These are phyloP conservation scores for Allophyes oxyacanthae DNA, from an alignment of 2,888 invertebrate genomes.

Conservation along the genomic window DNA sequence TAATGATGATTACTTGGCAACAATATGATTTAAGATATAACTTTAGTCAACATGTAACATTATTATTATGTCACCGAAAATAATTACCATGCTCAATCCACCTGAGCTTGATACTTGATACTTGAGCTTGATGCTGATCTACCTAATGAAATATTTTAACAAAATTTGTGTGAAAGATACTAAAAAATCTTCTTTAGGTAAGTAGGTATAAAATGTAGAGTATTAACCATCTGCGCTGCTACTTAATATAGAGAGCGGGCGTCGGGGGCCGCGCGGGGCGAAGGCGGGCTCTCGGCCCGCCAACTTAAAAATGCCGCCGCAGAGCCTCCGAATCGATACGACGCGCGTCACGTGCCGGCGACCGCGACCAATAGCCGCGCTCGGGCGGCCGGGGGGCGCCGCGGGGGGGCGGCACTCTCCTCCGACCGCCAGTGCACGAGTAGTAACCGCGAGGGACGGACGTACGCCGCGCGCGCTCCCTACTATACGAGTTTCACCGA, in stretches of 20 bases:
- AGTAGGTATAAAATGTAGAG: slow-evolving; percentile 17
- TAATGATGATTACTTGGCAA: too few species aligned
- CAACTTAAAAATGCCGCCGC: slow-evolving; percentile 95
- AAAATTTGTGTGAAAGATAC: too few species aligned
- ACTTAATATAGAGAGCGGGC: slow-evolving; percentile 70
- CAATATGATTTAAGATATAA: too few species aligned
- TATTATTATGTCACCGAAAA: too few species aligned
- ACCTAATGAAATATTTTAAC: too few species aligned
- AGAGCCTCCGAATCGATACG: slow-evolving; percentile 94
- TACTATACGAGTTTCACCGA: slow-evolving; percentile 75
- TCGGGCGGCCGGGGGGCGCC: slow-evolving; percentile 75
- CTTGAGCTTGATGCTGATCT: too few species aligned
- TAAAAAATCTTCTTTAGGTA: too few species aligned
- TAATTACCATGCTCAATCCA: too few species aligned
- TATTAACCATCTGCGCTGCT: slow-evolving; percentile 48
- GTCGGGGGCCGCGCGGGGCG: slow-evolving; percentile 80
- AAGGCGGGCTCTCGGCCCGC: slow-evolving; percentile 85
- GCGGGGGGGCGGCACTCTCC: slow-evolving; percentile 63
- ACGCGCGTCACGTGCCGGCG: slow-evolving; percentile 91
- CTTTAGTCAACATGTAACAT: too few species aligned
- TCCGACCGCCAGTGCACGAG: slow-evolving; percentile 79
- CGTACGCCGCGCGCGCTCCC: slow-evolving; percentile 62
- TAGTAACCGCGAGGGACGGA: slow-evolving; percentile 68
- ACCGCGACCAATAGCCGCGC: slow-evolving; percentile 85
- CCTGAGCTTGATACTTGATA: too few species aligned